Evolutionary conservation across 2,113 vertebrate species (phyloP).

Genomic region (Pituophis catenifer): DNA sequence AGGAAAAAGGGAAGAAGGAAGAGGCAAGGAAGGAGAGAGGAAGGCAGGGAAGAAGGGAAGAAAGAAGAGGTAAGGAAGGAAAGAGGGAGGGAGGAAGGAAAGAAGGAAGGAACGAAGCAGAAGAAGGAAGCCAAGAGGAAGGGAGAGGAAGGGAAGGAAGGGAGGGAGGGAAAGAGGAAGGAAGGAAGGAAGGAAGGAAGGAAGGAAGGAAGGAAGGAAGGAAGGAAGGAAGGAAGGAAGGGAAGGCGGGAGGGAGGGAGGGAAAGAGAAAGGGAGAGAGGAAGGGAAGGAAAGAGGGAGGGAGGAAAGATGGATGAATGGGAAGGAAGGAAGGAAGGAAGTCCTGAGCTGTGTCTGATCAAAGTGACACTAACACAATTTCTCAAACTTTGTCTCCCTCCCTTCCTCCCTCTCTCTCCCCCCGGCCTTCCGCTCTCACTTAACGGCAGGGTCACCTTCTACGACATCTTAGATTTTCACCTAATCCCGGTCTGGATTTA

Average conservation of each 20-base stretch:
- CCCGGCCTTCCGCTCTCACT: background rate
- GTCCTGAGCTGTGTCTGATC: background rate
- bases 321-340: background rate
- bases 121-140: background rate
- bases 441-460: background rate
- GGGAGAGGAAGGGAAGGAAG: background rate
- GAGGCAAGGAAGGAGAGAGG: too few species aligned
- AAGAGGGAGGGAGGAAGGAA: too few species aligned
- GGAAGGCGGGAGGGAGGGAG: background rate
- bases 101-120: too few species aligned
- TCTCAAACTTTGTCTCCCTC: background rate
- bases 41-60: too few species aligned
- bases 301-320: too few species aligned
- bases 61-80: too few species aligned
- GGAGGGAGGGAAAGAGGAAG: too few species aligned
- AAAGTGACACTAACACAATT: background rate
- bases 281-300: too few species aligned
- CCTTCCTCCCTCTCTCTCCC: too few species aligned
- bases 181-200: too few species aligned
- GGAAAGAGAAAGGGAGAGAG: too few species aligned
- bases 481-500: conserved; percentile 18
- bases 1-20: too few species aligned
- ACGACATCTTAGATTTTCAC: rapidly evolving
- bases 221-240: background rate
- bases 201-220: background rate